Evolutionary conservation across 2,113 vertebrate genomes (phyloP), one percentile per base, ranked within the genome.

Genomic region (Sminthopsis crassicaudata): DNA sequence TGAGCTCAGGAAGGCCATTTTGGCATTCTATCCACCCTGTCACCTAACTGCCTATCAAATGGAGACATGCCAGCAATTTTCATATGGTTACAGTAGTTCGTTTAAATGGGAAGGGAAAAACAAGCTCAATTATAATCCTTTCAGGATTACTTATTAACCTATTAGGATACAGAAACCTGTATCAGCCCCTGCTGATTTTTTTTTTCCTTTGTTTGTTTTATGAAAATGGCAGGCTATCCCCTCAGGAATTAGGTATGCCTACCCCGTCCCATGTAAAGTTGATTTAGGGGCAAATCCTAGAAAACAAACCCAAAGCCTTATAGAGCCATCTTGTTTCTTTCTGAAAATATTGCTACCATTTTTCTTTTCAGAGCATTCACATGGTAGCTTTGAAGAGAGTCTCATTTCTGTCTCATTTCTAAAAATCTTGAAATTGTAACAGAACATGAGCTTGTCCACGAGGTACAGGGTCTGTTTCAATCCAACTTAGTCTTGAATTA

Each of bases 21-120:
- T 30, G 11, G 27, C 11, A 30, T 3, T 60, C 27, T 60, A 3
- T 60, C 57, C 27, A 30, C 57, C 3, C 26, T 60, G 57, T 27
- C 57, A 30, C 27, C 57, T 60, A 60, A 60, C 27, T 60, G 57
- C 25, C 26, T 95, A 95, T 90, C 92, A 60, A 94, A 84, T 89
- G 84, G 60, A 53, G 84, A 88, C 46, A 95, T 53, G 88, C 94
- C 46, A 84, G 48, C 67, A 92, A 54, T 57, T 96, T 96, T 93
- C 94, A 60, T 14, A 50, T 96, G 60, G 55, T 46, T 84, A 22
- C 1, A 91, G n/a, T 93, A 94, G 94, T 96, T 95, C 67, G 7
- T 96, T 88, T 67, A 96, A 89, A 94, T 94, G 91, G 50, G 36
- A 96, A 96, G 96, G 89, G 88, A 57, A 76, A 92, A 97, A 92